Percentiles rank a stretch among this genome's conserved stretches.
phyloP scores from a whole-genome alignment of 2,113 vertebrate species.

The Tyto alba region DNA sequence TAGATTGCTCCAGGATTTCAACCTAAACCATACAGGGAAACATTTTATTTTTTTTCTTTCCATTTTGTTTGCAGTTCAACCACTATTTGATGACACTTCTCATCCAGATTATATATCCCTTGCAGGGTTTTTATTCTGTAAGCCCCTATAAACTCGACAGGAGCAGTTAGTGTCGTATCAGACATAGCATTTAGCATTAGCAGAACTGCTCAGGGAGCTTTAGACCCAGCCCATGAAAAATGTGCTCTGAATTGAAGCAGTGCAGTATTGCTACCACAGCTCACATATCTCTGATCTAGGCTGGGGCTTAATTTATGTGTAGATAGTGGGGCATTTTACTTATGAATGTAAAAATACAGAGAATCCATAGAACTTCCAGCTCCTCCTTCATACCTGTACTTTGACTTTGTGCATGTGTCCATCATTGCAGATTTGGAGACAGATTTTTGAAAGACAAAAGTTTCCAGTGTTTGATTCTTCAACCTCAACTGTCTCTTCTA shows the following conservation, averaged over 20 bases:
- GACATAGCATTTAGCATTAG: accelerated
- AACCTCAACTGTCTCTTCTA: not conserved
- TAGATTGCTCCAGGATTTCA: constrained; percentile 85
- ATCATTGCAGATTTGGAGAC: not conserved
- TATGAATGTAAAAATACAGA: not conserved
- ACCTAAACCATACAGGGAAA: constrained; percentile 68
- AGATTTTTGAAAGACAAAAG: not conserved
- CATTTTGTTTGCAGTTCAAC: not conserved
- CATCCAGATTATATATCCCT: not conserved
- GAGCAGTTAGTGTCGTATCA: not conserved
- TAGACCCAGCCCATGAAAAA: not conserved
- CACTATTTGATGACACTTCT: not conserved
- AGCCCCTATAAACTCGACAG: not conserved
- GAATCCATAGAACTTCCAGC: not conserved
- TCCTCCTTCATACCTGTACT: not conserved
- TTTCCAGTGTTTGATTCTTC: not conserved
- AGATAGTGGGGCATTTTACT: not conserved
- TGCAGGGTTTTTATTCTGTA: not conserved
- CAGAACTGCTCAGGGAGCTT: not conserved
- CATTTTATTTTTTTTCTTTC: too few species aligned
- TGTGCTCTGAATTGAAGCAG: accelerated
- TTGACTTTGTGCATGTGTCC: not conserved
- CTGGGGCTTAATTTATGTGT: not conserved
- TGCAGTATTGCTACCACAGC: not conserved
- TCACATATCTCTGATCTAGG: not conserved